A percentile compares a stretch with the other conserved stretches of the same genome.
phyloP scores from a whole-genome alignment of 2,113 vertebrate species.

The Procapra przewalskii region DNA sequence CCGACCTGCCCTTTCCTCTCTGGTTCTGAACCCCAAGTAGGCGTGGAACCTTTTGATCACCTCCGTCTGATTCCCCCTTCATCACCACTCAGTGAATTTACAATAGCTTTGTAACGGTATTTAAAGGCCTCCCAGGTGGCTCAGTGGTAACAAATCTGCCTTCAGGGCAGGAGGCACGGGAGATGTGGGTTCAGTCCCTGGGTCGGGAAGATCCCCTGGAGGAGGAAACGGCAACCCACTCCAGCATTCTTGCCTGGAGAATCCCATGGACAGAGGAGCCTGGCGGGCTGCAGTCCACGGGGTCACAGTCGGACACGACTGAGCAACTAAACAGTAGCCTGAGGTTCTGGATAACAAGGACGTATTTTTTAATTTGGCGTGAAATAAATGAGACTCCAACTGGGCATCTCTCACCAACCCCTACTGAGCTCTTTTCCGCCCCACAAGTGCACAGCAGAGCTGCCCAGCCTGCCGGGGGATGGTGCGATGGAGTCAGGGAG shows the following conservation, averaged over 20 bases:
- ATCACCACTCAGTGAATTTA: background rate
- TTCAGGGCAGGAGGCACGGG: background rate
- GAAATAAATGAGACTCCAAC: fast-evolving
- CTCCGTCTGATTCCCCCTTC: background rate
- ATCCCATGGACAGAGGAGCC: background rate
- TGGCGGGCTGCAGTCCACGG: fast-evolving
- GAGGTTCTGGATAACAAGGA: fast-evolving
- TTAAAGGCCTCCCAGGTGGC: background rate
- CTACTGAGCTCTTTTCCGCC: fast-evolving
- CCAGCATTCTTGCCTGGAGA: background rate
- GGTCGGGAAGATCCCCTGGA: background rate
- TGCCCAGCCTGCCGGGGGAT: fast-evolving
- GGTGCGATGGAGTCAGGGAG: background rate
- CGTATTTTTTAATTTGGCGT: fast-evolving
- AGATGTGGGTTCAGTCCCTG: background rate
- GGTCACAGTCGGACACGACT: background rate
- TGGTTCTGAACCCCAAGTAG: fast-evolving
- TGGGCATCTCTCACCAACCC: fast-evolving
- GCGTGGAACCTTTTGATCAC: background rate
- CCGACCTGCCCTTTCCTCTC: fast-evolving
- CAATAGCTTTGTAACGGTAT: background rate
- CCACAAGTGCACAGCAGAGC: fast-evolving
- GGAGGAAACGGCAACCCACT: background rate
- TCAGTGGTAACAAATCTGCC: background rate
- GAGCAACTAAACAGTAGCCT: fast-evolving